Conservation (phyloP, 1,140 invertebrate genomes). For the Akabosia matsudoensis region DNA sequence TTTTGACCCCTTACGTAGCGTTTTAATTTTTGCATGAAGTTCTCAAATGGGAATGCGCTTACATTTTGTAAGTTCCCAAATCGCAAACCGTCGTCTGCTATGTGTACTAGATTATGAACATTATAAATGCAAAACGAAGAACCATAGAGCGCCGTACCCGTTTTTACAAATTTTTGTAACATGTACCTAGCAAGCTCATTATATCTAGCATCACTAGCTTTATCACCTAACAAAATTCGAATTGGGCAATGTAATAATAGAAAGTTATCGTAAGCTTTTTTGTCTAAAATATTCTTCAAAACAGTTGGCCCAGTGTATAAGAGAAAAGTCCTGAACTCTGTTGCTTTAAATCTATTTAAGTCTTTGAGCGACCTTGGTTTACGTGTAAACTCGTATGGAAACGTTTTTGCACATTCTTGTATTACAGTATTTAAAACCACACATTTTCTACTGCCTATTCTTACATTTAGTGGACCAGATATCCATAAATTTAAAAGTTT, state of each 20-base stretch:
- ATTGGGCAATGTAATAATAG: conserved; percentile 14
- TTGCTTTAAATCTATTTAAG: conserved; percentile 33
- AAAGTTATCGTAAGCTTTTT: conserved; percentile 24
- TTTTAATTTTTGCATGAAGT: conserved; percentile 52
- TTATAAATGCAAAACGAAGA: conserved; percentile 19
- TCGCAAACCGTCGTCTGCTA: conserved; percentile 51
- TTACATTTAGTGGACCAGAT: background rate
- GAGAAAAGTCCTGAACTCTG: conserved; percentile 36
- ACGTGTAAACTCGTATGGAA: conserved; percentile 47
- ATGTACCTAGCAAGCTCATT: conserved; percentile 15
- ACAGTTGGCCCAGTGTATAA: conserved; percentile 32
- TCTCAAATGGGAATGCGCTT: conserved; percentile 55
- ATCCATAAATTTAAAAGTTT: background rate
- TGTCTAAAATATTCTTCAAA: background rate
- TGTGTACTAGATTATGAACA: conserved; percentile 47
- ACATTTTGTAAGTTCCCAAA: conserved; percentile 52
- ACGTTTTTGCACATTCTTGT: background rate
- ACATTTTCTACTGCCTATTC: background rate
- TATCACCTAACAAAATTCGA: conserved; percentile 24
- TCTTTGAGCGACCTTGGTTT: conserved; percentile 31
- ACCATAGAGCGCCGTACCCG: background rate
- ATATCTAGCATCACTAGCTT: background rate
- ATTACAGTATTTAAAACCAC: background rate
- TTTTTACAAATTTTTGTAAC: conserved; percentile 2
- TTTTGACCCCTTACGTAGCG: conserved; percentile 45